phyloP scores from a whole-genome alignment of 2,797 vertebrate species.

The Urophycis tenuis region DNA sequence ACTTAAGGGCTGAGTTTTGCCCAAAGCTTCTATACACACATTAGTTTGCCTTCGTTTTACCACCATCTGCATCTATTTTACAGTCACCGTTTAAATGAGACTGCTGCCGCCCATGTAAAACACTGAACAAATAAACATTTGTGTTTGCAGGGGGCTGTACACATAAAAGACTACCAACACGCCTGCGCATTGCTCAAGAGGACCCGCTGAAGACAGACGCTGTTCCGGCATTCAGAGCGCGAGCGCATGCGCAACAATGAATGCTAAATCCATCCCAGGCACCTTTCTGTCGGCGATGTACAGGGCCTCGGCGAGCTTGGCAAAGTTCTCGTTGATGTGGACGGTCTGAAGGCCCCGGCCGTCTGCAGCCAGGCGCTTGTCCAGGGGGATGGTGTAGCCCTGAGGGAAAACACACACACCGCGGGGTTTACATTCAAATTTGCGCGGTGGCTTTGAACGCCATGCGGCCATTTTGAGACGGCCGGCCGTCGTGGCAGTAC shows the following conservation, averaged over 20 bases:
- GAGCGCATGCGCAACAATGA: neutral
- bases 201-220: too few species aligned
- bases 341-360: constrained; percentile 93
- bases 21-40: neutral
- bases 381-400: constrained; percentile 97
- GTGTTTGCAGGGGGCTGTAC: neutral
- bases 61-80: neutral
- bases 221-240: too few species aligned
- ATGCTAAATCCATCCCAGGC: neutral
- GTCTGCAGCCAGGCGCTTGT: constrained; percentile 94
- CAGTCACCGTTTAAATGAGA: too few species aligned
- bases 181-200: neutral
- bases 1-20: too few species aligned
- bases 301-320: constrained; percentile 92
- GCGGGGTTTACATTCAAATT: neutral
- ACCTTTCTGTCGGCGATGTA: constrained; percentile 99
- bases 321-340: constrained; percentile 98
- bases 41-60: neutral
- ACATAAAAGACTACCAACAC: too few species aligned
- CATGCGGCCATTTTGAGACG: neutral
- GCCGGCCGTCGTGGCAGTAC: constrained; percentile 55
- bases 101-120: neutral
- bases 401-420: constrained; percentile 38
- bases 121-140: neutral
- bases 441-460: neutral